These are phyloP conservation scores for Chironex yamaguchii DNA, from an alignment of 30 jellyfish, hydroid and myxozoan genomes.

Conservation along the genomic window DNA sequence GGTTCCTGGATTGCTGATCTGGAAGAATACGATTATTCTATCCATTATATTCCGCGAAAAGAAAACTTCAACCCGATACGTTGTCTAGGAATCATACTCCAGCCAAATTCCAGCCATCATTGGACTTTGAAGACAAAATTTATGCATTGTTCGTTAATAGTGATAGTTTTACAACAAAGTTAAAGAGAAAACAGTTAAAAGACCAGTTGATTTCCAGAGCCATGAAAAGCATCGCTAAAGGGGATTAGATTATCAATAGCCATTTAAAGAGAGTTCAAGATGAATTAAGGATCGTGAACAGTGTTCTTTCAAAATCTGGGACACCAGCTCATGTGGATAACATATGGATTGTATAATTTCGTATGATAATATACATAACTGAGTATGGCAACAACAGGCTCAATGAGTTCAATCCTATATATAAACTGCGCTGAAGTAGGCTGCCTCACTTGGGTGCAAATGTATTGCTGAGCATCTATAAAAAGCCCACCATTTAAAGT, in stretches of 20 bases:
- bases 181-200: not conserved
- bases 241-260: not conserved
- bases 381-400: too few relatives aligned
- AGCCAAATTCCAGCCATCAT: constrained; percentile 9
- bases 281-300: constrained; percentile 18
- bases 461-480: too few relatives aligned
- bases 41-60: constrained; percentile 34
- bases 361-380: too few relatives aligned
- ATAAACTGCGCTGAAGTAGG: too few relatives aligned
- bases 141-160: constrained; percentile 17
- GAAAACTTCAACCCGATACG: constrained; percentile 39
- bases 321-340: too few relatives aligned
- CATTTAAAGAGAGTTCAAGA: constrained; percentile 17
- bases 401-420: too few relatives aligned
- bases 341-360: too few relatives aligned
- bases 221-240: not conserved
- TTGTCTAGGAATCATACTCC: constrained; percentile 14
- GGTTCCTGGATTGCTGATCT: constrained; percentile 60
- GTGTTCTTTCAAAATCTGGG: constrained; percentile 29
- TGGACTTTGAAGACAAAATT: constrained; percentile 18
- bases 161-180: constrained; percentile 7
- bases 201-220: constrained; percentile 19
- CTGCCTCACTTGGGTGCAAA: too few relatives aligned
- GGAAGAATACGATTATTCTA: constrained; percentile 42
- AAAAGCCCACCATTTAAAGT: too few relatives aligned